Base-by-base conservation (phyloP, 2,113 vertebrate genomes). In the Genyomyrus donnyi region DNA sequence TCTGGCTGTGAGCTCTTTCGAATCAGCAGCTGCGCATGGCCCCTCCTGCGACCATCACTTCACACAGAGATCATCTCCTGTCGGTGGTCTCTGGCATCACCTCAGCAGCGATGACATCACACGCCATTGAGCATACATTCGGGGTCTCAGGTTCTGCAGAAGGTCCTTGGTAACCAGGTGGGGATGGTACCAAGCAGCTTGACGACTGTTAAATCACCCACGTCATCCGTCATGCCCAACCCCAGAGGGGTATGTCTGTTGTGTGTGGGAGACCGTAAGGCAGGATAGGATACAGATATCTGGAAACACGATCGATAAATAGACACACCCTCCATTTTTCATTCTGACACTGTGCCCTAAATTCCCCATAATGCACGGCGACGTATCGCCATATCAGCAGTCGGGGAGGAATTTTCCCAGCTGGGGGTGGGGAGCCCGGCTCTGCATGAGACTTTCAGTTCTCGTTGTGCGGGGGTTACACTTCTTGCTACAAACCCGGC, bases 91-190 rank as follows among this genome's bases (percentile, higher is more conserved):
- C 62, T 66, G n/a, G n/a, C n/a, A 27, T 27, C 62, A 70, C n/a
- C 62, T 31, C 27, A 31, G n/a, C 24, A 27, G 91, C 91, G 92
- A 94, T 94, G 94, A 91, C 91, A 92, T 91, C 90, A 31, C 48
- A 58, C 46, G 24, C 11, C 48, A 94, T 96, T 96, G 96, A 96
- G 96, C 93, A 96, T 96, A 92, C 91, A 95, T 94, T 90, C 91
- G 52, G 91, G 90, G 90, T 92, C 90, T 93, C 87, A 89, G 90
- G 91, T 93, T 92, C 91, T 56, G 52, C 53, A 87, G 58, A 74
- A 9, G 85, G 70, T 89, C 85, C 62, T 45, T 85, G n/a, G 53
- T 62, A 42, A 84, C 66, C n/a, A 48, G 46, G 50, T 39, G 24
- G 84, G 87, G 2, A 48, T 31, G 62, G 17, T 52, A 31, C 42